Base-by-base conservation (phyloP, 2,113 vertebrate genomes). In the Beaufortia kweichowensis region DNA sequence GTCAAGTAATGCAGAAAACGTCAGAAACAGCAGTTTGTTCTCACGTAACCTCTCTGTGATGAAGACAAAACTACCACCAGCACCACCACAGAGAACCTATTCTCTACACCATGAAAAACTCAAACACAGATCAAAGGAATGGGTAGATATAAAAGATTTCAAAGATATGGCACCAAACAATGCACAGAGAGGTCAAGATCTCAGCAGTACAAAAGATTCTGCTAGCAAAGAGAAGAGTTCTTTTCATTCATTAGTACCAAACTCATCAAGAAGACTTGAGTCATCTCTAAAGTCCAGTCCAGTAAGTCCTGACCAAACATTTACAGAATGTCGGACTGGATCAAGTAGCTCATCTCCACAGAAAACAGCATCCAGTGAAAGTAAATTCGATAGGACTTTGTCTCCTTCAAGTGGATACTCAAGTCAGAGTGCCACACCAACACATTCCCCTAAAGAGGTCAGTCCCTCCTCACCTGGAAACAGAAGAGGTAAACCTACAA, bases 361-460 rank as follows among this genome's bases (percentile, higher is more conserved):
- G 66, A 90, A 88, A 79, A 74, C 71, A 15, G 64, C 83, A 17
- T 82, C 82, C 3, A 84, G 86, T 56, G 85, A 76, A 4, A 87
- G 76, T 29, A 91, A 87, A 78, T 91, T 91, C 83, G 94, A 95
- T 80, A 93, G 94, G 85, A 98, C 97, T 29, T 90, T 98, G 84
- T 98, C 97, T 17, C 96, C 96, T 2, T 98, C 97, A 71, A 99
- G 96, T n/a, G 96, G 96, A 21, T 98, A 98, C 83, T 98, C 97
- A 0, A 99, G 96, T 86, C 96, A 98, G 88, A 98, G 96, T 19
- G 96, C 95, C 43, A 99, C 96, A 0, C 96, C 96, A 1, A 97
- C 95, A 0, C 90, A 96, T 79, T 94, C 93, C 41, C 79, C 92
- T 35, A 97, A 94, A 88, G 92, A 89, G 2, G 89, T 94, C 63